Base-by-base conservation (phyloP, 2,888 invertebrate genomes). In the Hirtodrosophila cameraria region DNA sequence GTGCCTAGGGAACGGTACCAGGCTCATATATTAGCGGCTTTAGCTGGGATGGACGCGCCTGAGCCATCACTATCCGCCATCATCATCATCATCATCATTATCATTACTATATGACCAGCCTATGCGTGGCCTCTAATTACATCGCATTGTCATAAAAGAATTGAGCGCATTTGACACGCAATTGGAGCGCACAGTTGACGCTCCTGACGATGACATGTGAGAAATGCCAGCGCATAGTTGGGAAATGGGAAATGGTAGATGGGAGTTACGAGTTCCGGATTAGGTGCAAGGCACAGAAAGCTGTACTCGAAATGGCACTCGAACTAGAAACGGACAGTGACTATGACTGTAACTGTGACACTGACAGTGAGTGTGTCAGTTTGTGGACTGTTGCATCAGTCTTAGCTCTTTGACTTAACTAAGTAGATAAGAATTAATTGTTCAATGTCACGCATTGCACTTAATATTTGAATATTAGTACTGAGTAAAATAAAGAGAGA, bases 361-460 rank as follows among this genome's bases (percentile, higher is more conserved):
- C 46, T 57, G 35, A 23, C 39, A 35, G 48, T 46, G 12, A 30
- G 15, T 25, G 43, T 12, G 36, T 25, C 33, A 12, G 60, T 38
- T 23, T 30, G 12, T 61, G 38, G 66, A 82, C 86, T 82, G 85
- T 85, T 87, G 82, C 82, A 82, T 82, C 83, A 81, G 84, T 39
- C 39, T 45, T 31, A 20, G 18, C 18, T 23, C 69, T 45, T n/a
- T 18, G 30, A 15, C 15, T 13, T 12, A 3, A 7, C 36, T 70
- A 88, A 89, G 76, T 86, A 88, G 89, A 81, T 89, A 83, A 87
- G 84, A 86, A 88, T 88, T 88, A 88, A 88, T 88, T 89, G 88
- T 88, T 79, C 64, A 71, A 75, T 75, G 82, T 61, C 88, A 88
- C 88, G 89, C 88, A 89, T 87, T 82, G 73, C 82, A 84, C 84